These are phyloP conservation scores for Cremastobaeus sp. DNA, from an alignment of 2,888 invertebrate genomes.

Conservation along the genomic window DNA sequence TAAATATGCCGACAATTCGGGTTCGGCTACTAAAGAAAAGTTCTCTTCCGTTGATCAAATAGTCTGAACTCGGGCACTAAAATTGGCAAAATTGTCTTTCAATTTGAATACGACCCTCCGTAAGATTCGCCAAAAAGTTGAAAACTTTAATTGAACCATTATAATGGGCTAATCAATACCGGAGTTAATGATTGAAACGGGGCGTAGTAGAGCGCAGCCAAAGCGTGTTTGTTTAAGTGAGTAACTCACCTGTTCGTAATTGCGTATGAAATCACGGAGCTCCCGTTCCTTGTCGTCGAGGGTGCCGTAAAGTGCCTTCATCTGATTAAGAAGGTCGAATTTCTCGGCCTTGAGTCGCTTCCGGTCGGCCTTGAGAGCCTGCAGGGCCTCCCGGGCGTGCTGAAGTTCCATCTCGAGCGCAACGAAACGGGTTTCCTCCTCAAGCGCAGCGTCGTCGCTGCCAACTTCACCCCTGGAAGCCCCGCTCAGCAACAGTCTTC, in stretches of 20 bases:
- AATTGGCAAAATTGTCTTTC: too few relatives aligned
- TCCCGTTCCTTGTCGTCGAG: constrained; percentile 97
- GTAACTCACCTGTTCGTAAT: constrained; percentile 90
- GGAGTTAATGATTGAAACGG: constrained; percentile 22
- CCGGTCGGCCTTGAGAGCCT: constrained; percentile 91
- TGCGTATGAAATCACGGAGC: constrained; percentile 94
- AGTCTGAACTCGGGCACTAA: too few relatives aligned
- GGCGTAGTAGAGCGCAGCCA: constrained; percentile 9
- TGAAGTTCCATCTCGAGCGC: constrained; percentile 86
- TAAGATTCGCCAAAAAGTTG: too few relatives aligned
- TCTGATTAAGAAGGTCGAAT: constrained; percentile 94
- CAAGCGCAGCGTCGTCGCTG: constrained; percentile 79
- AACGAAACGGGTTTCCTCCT: constrained; percentile 80
- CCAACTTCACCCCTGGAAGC: constrained; percentile 82
- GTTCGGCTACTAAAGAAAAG: too few relatives aligned
- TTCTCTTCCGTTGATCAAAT: too few relatives aligned
- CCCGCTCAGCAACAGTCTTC: constrained; percentile 83
- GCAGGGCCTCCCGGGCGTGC: constrained; percentile 88
- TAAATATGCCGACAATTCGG: too few relatives aligned
- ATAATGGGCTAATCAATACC: constrained; percentile 17
- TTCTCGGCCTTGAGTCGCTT: constrained; percentile 95
- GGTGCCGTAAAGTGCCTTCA: constrained; percentile 95
- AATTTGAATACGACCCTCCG: too few relatives aligned
- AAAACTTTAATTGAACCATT: too few relatives aligned
- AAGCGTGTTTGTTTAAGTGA: constrained; percentile 19